A percentile compares a stretch with the other conserved stretches of the same genome.
phyloP scores from a whole-genome alignment of 2,797 vertebrate species.

The Malacoctenus gilli region DNA sequence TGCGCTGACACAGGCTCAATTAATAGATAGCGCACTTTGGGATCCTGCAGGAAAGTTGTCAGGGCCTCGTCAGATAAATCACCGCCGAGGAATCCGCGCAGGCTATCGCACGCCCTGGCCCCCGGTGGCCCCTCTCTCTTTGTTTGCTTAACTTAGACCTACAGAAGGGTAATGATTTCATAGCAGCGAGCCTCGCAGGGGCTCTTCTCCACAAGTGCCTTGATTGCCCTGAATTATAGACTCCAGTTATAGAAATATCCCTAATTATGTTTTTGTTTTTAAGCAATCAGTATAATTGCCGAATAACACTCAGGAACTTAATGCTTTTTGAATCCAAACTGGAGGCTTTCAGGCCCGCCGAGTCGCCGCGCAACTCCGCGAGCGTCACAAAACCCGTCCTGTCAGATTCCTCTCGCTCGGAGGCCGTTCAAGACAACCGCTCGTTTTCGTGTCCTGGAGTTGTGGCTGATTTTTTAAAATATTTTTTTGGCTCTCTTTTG shows the following conservation, averaged over 20 bases:
- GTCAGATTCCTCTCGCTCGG: no score
- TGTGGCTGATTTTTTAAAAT: conserved; percentile 19
- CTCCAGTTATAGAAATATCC: conserved; percentile 26
- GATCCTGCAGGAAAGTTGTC: conserved; percentile 84
- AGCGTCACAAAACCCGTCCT: conserved; percentile 10
- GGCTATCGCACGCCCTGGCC: conserved; percentile 54
- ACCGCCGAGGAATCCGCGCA: conserved; percentile 73
- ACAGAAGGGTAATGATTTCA: conserved; percentile 53
- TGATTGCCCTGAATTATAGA: conserved; percentile 43
- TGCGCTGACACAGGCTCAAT: conserved; percentile 82
- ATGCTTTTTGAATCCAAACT: conserved; percentile 19
- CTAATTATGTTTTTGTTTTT: conserved; percentile 48
- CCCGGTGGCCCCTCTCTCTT: conserved; percentile 62
- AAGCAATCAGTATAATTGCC: conserved; percentile 29
- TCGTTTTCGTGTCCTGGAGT: conserved; percentile 9
- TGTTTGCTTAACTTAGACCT: conserved; percentile 73
- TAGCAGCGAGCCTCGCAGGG: conserved; percentile 13
- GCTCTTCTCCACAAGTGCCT: conserved; percentile 29
- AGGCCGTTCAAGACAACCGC: conserved; percentile 9
- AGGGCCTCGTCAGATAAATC: conserved; percentile 80
- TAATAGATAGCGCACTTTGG: conserved; percentile 83
- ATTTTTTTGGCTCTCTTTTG: conserved; percentile 23
- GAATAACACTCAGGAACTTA: conserved; percentile 21
- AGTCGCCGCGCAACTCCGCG: conserved; percentile 19
- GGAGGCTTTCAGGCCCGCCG: conserved; percentile 10